phyloP scores from a whole-genome alignment of 2,113 vertebrate genomes.

The Catharus bicknelli region DNA sequence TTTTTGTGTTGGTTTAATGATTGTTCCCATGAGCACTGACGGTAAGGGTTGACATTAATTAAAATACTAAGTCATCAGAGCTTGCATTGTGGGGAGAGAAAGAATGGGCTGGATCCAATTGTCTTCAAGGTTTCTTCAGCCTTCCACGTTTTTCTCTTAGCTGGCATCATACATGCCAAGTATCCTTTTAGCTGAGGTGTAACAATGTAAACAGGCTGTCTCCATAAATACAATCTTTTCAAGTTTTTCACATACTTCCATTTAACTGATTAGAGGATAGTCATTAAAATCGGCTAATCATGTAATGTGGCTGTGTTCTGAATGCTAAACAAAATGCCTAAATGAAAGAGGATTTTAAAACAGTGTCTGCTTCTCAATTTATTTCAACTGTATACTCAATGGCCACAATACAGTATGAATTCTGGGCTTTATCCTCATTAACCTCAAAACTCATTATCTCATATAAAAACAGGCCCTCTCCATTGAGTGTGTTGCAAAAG shows the following conservation, averaged over 20 bases:
- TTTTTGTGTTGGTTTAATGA: constrained; percentile 73
- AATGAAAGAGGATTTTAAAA: constrained; percentile 56
- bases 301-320: constrained; percentile 35
- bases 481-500: not conserved
- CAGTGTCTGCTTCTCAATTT: constrained; percentile 30
- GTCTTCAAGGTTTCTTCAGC: constrained; percentile 32
- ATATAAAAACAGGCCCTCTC: not conserved
- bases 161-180: not conserved
- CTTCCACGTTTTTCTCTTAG: constrained; percentile 31
- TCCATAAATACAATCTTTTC: constrained; percentile 7
- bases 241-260: constrained; percentile 25
- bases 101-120: constrained; percentile 43
- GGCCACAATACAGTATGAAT: constrained; percentile 10
- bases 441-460: constrained; percentile 27
- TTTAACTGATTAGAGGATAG: constrained; percentile 44
- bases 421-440: constrained; percentile 30
- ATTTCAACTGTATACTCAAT: constrained; percentile 32
- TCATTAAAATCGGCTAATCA: constrained; percentile 66
- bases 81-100: constrained; percentile 38
- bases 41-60: constrained; percentile 65
- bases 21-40: constrained; percentile 63
- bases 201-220: constrained; percentile 35
- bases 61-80: constrained; percentile 72
- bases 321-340: constrained; percentile 60
- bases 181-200: constrained; percentile 16